These are phyloP conservation scores for Oceanodroma tethys DNA, from an alignment of 2,113 vertebrate genomes.

Conservation along the genomic window DNA sequence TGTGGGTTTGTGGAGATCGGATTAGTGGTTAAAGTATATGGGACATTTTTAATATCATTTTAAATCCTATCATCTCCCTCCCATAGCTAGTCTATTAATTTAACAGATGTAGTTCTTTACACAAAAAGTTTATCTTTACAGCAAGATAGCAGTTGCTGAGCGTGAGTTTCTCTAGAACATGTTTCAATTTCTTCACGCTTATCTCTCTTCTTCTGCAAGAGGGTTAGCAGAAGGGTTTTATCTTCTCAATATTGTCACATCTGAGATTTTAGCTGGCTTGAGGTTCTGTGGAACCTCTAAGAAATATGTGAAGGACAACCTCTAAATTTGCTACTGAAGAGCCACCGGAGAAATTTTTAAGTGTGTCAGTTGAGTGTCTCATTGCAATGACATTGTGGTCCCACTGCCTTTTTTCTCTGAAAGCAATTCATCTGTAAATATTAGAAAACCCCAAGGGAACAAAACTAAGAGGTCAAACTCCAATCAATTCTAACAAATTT, in stretches of 20 bases:
- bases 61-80: slow-evolving; percentile 10
- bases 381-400: neutral
- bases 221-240: slow-evolving; percentile 26
- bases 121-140: slow-evolving; percentile 17
- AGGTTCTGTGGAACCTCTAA: neutral
- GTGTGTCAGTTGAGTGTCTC: neutral
- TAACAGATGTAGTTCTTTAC: slow-evolving; percentile 8
- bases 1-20: neutral
- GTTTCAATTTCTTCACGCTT: slow-evolving; percentile 40
- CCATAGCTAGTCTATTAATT: slow-evolving; percentile 22
- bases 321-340: neutral
- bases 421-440: neutral
- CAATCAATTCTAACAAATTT: neutral
- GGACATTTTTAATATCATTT: neutral
- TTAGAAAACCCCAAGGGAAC: neutral
- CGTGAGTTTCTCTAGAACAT: neutral
- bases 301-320: slow-evolving; percentile 6
- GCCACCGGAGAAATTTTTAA: neutral
- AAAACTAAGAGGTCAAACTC: neutral
- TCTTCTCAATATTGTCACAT: neutral
- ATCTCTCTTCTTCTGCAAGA: neutral
- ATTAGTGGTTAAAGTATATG: neutral
- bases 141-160: slow-evolving; percentile 4
- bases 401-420: neutral
- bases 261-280: neutral